phyloP scores from a whole-genome alignment of 2,797 vertebrate species.

The Chrysocyon brachyurus region DNA sequence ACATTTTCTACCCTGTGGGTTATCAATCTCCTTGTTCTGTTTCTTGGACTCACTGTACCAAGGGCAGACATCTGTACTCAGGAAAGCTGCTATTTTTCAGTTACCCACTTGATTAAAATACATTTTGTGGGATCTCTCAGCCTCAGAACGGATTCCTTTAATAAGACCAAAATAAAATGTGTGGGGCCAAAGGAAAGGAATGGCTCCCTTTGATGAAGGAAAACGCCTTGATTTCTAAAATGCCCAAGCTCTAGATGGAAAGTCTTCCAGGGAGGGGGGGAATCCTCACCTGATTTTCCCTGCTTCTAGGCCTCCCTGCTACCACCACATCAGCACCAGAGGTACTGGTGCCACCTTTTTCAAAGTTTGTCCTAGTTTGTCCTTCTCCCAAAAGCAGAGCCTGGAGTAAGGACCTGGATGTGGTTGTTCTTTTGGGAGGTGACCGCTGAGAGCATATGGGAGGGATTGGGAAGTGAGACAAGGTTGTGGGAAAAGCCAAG shows the following conservation, averaged over 20 bases:
- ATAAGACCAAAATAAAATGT: background rate
- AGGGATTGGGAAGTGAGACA: background rate
- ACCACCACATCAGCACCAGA: background rate
- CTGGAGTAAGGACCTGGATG: background rate
- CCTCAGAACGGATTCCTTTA: slow-evolving; percentile 15
- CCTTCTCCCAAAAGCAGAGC: background rate
- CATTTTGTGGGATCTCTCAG: slow-evolving; percentile 45
- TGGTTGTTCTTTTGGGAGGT: background rate
- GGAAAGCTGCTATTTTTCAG: background rate
- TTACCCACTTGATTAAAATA: slow-evolving; percentile 5
- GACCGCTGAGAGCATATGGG: background rate
- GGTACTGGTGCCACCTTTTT: background rate
- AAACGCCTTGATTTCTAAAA: background rate
- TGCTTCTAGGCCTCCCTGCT: background rate
- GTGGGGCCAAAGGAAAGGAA: background rate
- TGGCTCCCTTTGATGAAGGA: background rate
- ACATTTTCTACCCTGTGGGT: slow-evolving; percentile 25
- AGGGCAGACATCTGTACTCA: background rate
- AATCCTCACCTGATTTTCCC: background rate
- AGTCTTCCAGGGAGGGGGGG: background rate
- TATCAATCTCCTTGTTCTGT: background rate
- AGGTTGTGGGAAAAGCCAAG: background rate
- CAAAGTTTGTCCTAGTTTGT: background rate
- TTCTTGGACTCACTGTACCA: slow-evolving; percentile 15
- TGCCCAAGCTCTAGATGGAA: background rate